Percentiles rank a stretch among this genome's conserved stretches.
phyloP scores from a whole-genome alignment of 2,797 vertebrate genomes.

The Hydrolagus colliei region DNA sequence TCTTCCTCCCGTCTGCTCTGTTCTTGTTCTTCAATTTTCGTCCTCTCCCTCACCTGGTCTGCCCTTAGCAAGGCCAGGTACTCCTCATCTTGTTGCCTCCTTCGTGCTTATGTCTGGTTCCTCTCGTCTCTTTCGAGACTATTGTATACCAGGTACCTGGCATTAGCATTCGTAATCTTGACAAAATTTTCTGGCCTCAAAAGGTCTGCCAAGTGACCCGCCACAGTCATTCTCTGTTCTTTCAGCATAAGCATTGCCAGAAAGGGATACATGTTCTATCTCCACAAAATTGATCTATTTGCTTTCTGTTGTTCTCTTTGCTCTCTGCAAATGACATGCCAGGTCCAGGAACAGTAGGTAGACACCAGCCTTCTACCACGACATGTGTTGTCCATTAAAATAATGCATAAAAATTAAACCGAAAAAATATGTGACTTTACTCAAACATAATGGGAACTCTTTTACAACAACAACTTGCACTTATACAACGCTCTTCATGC shows the following conservation, averaged over 20 bases:
- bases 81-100: conserved; percentile 93
- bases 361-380: too few species aligned
- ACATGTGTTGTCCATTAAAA: too few species aligned
- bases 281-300: too few species aligned
- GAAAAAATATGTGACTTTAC: too few species aligned
- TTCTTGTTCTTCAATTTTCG: conserved; percentile 85
- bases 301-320: too few species aligned
- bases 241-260: conserved; percentile 97
- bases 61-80: conserved; percentile 83
- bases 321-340: too few species aligned
- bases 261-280: conserved; percentile 88
- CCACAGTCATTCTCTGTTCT: conserved; percentile 93
- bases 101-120: conserved; percentile 91
- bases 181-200: conserved; percentile 92
- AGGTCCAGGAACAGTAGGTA: too few species aligned
- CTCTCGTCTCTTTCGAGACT: conserved; percentile 92
- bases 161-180: conserved; percentile 96
- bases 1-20: conserved; percentile 81
- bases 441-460: too few species aligned
- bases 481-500: too few species aligned
- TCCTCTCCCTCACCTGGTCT: conserved; percentile 93
- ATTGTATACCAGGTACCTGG: conserved; percentile 89
- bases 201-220: conserved; percentile 86
- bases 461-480: too few species aligned
- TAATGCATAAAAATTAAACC: too few species aligned